These are phyloP conservation scores for Agapornis roseicollis DNA, from an alignment of 2,113 vertebrate species.

Conservation along the genomic window DNA sequence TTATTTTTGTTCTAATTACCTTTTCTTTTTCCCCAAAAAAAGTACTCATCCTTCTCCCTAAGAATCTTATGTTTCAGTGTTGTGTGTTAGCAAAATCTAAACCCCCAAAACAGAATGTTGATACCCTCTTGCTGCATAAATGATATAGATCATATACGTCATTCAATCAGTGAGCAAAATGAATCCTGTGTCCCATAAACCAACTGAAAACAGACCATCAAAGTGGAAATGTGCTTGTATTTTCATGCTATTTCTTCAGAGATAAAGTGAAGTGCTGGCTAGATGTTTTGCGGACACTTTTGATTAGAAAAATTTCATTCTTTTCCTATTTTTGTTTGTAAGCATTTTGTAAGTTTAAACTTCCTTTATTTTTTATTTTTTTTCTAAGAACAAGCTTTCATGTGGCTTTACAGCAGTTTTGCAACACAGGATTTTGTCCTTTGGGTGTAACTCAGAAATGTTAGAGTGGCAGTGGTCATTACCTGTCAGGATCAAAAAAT, in stretches of 20 bases:
- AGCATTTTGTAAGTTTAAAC: background rate
- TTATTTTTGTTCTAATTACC: background rate
- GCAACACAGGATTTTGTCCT: background rate
- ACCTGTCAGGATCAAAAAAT: background rate
- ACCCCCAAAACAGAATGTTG: background rate
- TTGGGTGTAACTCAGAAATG: background rate
- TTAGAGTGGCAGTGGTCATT: background rate
- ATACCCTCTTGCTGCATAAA: background rate
- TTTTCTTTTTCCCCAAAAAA: background rate
- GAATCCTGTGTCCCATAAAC: background rate
- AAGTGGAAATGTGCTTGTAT: background rate
- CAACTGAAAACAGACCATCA: background rate
- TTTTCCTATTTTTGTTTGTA: background rate
- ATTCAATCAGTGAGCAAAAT: background rate
- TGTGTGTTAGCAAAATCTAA: background rate
- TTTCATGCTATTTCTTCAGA: background rate
- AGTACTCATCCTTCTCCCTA: background rate
- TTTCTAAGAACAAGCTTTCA: background rate
- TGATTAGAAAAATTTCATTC: background rate
- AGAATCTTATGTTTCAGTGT: background rate
- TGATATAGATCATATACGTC: background rate
- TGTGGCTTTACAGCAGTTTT: background rate
- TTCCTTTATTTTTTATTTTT: too few species aligned
- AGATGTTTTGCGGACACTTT: background rate
- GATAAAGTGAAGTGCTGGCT: background rate